phyloP scores from a whole-genome alignment of 2,113 vertebrate genomes.

The Centropus unirufus region DNA sequence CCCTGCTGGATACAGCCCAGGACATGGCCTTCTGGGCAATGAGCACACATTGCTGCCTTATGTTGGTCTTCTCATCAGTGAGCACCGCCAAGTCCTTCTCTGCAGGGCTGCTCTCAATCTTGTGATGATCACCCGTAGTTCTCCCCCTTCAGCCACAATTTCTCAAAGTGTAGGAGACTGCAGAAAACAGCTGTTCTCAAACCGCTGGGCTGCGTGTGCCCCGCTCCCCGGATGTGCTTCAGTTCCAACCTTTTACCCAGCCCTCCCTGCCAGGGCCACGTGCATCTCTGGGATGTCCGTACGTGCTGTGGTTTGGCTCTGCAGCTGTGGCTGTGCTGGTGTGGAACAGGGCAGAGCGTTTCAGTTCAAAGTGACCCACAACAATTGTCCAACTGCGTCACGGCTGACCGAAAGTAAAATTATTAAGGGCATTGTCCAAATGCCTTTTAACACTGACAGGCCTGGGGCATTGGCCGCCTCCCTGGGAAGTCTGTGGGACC shows the following conservation, averaged over 20 bases:
- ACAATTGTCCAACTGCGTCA: accelerated
- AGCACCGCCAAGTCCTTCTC: no score
- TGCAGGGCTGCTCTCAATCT: no score
- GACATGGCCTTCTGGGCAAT: no score
- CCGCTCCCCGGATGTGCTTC: neutral
- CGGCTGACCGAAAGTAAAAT: neutral
- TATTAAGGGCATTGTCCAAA: neutral
- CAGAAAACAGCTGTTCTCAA: neutral
- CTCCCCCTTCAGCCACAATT: neutral
- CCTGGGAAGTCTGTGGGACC: neutral
- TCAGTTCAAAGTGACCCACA: neutral
- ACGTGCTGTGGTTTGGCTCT: neutral
- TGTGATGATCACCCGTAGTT: accelerated
- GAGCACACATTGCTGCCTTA: no score
- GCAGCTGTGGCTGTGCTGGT: neutral
- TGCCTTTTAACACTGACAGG: neutral
- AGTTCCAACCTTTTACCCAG: neutral
- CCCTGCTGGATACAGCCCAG: no score
- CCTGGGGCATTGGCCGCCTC: accelerated
- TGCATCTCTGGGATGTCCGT: neutral
- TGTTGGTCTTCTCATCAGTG: no score
- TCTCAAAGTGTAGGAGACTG: neutral
- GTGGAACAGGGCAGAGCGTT: neutral
- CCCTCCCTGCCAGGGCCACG: no score
- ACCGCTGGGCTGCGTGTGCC: neutral